These are phyloP conservation scores for Miniopterus natalensis DNA, from an alignment of 2,113 vertebrate species.

Conservation along the genomic window DNA sequence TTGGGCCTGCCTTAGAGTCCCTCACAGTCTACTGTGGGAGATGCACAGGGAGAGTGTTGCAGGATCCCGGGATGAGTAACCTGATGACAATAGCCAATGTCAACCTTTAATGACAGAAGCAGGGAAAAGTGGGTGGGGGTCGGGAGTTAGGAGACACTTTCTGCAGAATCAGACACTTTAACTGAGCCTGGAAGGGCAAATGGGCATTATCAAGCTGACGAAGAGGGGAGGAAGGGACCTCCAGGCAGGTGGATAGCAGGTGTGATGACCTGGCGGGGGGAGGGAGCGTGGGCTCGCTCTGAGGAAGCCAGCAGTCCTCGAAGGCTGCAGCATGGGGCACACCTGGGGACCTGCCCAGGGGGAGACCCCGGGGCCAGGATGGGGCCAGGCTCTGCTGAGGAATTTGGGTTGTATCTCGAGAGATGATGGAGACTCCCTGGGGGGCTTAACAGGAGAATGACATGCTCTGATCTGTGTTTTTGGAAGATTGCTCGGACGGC, in stretches of 20 bases:
- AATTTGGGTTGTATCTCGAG: not conserved
- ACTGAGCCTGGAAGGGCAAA: not conserved
- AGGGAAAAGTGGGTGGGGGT: not conserved
- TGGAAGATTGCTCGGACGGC: not conserved
- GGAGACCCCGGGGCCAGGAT: not conserved
- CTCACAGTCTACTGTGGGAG: not conserved
- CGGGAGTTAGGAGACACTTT: not conserved
- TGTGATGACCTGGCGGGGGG: no score
- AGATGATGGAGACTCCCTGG: not conserved
- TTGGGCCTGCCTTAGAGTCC: not conserved
- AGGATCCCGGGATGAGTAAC: not conserved
- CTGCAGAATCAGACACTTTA: not conserved
- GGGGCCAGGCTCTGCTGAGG: not conserved
- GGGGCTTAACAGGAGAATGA: not conserved
- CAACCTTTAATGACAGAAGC: not conserved
- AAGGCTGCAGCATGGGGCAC: fast-evolving
- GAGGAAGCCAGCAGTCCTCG: not conserved
- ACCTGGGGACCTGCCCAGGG: not conserved
- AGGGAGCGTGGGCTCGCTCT: not conserved
- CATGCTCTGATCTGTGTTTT: not conserved
- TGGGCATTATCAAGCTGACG: not conserved
- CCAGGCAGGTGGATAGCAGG: not conserved
- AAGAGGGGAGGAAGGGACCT: not conserved
- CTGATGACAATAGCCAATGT: not conserved
- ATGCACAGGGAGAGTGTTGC: not conserved